Base-by-base conservation (phyloP, 2,113 vertebrate species). In the Pampusana beccarii region DNA sequence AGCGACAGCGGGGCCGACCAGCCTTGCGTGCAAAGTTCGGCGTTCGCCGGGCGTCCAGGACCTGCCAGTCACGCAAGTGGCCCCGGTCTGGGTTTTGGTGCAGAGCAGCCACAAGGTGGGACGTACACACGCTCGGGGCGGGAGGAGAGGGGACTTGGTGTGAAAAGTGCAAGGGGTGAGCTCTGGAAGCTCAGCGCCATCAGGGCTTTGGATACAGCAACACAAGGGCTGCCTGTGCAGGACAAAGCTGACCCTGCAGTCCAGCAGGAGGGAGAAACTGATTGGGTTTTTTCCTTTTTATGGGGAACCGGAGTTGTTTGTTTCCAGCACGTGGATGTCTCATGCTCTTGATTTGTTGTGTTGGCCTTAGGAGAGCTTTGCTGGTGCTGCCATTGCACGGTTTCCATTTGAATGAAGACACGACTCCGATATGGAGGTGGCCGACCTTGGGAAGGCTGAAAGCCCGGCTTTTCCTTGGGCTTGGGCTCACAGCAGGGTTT, bases 11-110 rank as follows among this genome's bases (percentile, higher is more conserved):
- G 71, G 29, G 31, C 56, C 18, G 33, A 34, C 31, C 11, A 5
- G n/a, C 12, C 57, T 62, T 1, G 3, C 0, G 0, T 50, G 75
- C 11, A 0, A 34, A 62, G 15, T 33, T 33, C 8, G 1, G 48
- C 1, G 0, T 74, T 85, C 2, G 1, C 20, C 34, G 51, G 65
- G 56, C 28, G 48, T 21, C 71, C 36, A 18, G 85, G 21, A 17
- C 29, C 31, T 1, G 0, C 44, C n/a, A 20, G 73, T 50, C 78
- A 71, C 2, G 0, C 56, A 4, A 66, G 48, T 25, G 85, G 31
- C 88, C 48, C 16, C 0, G 0, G 70, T 74, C 57, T 82, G 79
- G 53, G 17, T 33, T 90, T 87, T 86, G 75, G 42, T 28, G 48
- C 40, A 9, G 65, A n/a, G 66, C 46, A 85, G 69, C 60, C 7